Evolutionary conservation across 2,888 invertebrate species (phyloP), one percentile per base, ranked within the genome.

Genomic region (Trichopoda pennipes): DNA sequence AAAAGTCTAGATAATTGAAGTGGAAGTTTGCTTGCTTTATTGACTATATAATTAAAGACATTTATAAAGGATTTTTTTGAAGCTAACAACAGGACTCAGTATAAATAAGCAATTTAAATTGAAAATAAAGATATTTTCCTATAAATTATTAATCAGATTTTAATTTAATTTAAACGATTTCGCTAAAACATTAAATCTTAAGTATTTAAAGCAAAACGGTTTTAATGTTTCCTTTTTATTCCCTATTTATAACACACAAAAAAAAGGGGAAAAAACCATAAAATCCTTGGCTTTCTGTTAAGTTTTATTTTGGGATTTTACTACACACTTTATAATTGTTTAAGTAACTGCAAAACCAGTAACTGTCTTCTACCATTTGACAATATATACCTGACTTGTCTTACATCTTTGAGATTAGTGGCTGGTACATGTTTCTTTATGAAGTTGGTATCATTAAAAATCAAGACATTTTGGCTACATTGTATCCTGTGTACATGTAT

Each of bases 381-480:
- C 79, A 74, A 63, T 32, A 55, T 61, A 68, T 68, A 3, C 47
- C 55, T 68, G 73, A 2, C 66, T 73, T 44, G 73, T 68, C 77
- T 77, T 69, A 47, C 61, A 73, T 61, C 58, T 61, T 17, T 38
- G 64, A 64, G 70, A 32, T 61, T 70, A 77, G 69, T 80, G 68
- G 53, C 55, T 80, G 44, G n/a, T 66, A 53, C 56, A 64, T 78
- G 58, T 60, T 68, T 47, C 28, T 49, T 60, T 68, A 47, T 61
- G 17, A 38, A 55, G 63, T 23, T 69, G 55, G 19, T 51, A 82
- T 79, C 82, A 76, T 76, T 82, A 82, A 82, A 79, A 79, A 79
- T 79, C 82, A 82, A 82, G 82, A 82, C 72, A 82, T 79, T 82
- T 82, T 72, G 79, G 72, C 79, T 76, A 74, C 75, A 75, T 47